These are phyloP conservation scores for Drosophila mojavensis DNA, from an alignment of 1,140 invertebrate genomes.

Conservation along the genomic window DNA sequence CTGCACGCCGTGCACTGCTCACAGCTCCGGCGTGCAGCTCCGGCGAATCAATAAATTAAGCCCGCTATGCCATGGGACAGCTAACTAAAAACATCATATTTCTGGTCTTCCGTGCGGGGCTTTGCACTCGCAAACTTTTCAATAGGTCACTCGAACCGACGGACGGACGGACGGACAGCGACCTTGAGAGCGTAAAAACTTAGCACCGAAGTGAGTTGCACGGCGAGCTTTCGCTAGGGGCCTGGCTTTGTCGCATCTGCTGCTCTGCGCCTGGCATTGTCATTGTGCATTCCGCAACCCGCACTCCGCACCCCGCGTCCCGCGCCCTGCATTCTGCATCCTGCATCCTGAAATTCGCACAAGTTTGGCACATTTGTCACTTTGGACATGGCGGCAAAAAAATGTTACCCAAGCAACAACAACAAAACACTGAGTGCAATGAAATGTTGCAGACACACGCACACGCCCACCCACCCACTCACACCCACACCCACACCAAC, in stretches of 20 bases:
- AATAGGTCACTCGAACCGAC: conserved; percentile 6
- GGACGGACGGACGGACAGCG: conserved; percentile 12
- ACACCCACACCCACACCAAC: conserved; percentile 1
- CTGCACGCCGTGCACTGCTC: not conserved
- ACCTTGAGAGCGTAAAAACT: conserved; percentile 56
- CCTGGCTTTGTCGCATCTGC: not conserved
- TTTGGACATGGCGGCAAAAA: conserved; percentile 30
- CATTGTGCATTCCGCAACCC: conserved; percentile 33
- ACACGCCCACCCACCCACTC: not conserved
- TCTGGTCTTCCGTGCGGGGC: not conserved
- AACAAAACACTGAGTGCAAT: conserved; percentile 43
- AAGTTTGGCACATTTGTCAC: conserved; percentile 74
- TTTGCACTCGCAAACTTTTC: too few species aligned
- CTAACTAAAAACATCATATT: conserved; percentile 40
- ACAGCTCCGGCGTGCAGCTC: too few species aligned
- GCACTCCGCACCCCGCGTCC: not conserved
- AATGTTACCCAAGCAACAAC: conserved; percentile 9
- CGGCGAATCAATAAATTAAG: conserved; percentile 59
- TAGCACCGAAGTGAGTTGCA: conserved; percentile 11
- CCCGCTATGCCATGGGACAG: conserved; percentile 26
- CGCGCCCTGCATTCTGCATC: too few species aligned
- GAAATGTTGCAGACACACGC: conserved; percentile 52
- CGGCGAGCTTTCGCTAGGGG: too few species aligned
- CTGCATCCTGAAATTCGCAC: conserved; percentile 30
- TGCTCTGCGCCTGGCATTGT: conserved; percentile 21